Percentiles rank a stretch among this genome's conserved stretches.
Conservation (phyloP, 2,797 vertebrate species). For the Intellagama lesueurii region DNA sequence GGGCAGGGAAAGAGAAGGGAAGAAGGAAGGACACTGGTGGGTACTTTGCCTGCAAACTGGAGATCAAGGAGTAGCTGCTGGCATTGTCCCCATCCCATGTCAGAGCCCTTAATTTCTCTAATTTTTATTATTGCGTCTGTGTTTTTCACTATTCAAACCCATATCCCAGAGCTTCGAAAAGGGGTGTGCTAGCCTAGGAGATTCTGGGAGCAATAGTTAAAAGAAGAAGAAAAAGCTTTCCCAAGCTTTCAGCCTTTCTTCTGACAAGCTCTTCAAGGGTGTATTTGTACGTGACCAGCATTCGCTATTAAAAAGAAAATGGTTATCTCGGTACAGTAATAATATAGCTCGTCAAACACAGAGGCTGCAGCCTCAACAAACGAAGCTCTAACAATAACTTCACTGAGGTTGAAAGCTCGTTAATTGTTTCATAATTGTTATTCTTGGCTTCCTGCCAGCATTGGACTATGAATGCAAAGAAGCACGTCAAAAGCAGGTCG, state of each 20-base stretch:
- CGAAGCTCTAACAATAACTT: neutral
- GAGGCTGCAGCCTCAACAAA: neutral
- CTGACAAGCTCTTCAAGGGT: neutral
- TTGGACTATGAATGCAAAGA: neutral
- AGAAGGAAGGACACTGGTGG: too few species aligned
- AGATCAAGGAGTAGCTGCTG: too few species aligned
- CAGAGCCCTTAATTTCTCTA: too few species aligned
- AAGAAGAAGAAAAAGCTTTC: too few species aligned
- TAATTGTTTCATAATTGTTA: slow-evolving; percentile 17
- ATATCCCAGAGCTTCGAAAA: too few species aligned
- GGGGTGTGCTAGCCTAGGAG: too few species aligned
- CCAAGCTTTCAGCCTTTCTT: neutral
- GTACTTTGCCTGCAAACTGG: too few species aligned
- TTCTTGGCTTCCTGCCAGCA: slow-evolving; percentile 7
- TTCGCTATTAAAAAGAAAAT: neutral
- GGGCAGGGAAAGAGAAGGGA: too few species aligned
- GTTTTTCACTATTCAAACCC: too few species aligned
- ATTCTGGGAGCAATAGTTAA: too few species aligned
- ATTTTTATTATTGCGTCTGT: too few species aligned
- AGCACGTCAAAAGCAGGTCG: neutral
- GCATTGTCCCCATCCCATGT: too few species aligned
- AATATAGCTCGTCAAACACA: neutral
- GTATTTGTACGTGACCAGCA: neutral
- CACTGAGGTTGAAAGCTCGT: neutral
- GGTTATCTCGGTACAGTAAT: neutral